Conservation (phyloP, 2,113 vertebrate genomes). For the Electrona antarctica region DNA sequence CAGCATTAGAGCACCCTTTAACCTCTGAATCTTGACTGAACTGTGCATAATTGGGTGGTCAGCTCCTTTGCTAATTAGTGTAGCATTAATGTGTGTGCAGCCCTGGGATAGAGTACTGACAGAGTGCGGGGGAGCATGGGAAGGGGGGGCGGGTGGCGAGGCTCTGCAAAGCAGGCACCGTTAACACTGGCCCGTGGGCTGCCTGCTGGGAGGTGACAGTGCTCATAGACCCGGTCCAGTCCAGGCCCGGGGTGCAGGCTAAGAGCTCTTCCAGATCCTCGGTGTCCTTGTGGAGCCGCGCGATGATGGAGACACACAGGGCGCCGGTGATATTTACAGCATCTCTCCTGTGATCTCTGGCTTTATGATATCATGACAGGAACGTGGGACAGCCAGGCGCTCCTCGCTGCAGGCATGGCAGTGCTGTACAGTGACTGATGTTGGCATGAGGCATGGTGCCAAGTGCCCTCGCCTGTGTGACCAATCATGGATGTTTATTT, state of each 20-base stretch:
- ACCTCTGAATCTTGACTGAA: constrained; percentile 74
- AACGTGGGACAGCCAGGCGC: constrained; percentile 56
- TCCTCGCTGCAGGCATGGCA: constrained; percentile 51
- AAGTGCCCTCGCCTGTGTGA: constrained; percentile 56
- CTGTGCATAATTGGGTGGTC: constrained; percentile 79
- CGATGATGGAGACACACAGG: neutral
- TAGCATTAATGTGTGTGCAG: constrained; percentile 69
- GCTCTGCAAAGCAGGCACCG: constrained; percentile 56
- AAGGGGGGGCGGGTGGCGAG: constrained; percentile 36
- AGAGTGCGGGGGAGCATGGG: constrained; percentile 32
- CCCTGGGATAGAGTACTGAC: constrained; percentile 59
- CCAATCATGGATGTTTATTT: constrained; percentile 78
- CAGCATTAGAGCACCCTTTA: constrained; percentile 61
- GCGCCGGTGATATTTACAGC: constrained; percentile 7
- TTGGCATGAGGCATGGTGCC: constrained; percentile 69
- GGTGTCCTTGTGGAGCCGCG: constrained; percentile 56
- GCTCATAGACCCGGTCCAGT: constrained; percentile 46
- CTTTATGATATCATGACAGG: constrained; percentile 50
- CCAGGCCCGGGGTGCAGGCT: constrained; percentile 28
- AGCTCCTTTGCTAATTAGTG: constrained; percentile 79
- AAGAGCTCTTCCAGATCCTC: constrained; percentile 43
- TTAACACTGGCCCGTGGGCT: constrained; percentile 61
- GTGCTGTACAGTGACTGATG: constrained; percentile 66
- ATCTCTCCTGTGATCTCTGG: constrained; percentile 24
- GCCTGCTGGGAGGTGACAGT: constrained; percentile 59